Evolutionary conservation across 1,140 invertebrate genomes (phyloP).

Genomic region (Palaemon carinicauda): DNA sequence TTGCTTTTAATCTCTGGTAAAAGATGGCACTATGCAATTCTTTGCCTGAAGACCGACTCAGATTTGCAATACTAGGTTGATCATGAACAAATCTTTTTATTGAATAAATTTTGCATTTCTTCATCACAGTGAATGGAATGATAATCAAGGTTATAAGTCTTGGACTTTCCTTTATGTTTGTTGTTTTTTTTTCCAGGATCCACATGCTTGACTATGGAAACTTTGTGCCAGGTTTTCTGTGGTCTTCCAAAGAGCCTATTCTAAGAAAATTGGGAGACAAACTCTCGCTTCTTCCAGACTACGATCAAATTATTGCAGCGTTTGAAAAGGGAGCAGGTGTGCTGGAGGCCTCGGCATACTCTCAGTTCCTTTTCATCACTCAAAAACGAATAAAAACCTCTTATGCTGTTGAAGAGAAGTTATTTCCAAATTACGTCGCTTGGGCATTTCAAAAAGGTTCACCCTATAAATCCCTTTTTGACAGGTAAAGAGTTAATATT

Average conservation of each 20-base stretch:
- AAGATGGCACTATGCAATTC: too few species aligned
- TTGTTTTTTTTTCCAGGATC: background rate
- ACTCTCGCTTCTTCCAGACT: constrained; percentile 3
- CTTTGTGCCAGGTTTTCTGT: constrained; percentile 25
- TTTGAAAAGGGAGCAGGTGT: constrained; percentile 28
- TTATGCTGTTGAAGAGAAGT: constrained; percentile 38
- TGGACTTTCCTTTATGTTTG: background rate
- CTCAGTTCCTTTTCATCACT: constrained; percentile 34
- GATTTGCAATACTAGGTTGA: too few species aligned
- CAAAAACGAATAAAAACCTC: constrained; percentile 10
- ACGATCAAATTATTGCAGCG: constrained; percentile 10
- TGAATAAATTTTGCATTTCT: too few species aligned
- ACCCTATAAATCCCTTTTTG: constrained; percentile 29
- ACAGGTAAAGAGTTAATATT: constrained; percentile 9
- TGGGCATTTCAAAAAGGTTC: constrained; percentile 36
- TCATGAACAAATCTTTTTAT: too few species aligned
- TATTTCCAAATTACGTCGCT: constrained; percentile 28
- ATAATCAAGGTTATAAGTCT: background rate
- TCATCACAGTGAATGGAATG: too few species aligned
- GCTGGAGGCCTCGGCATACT: constrained; percentile 34
- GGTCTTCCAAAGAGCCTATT: constrained; percentile 21
- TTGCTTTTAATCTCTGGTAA: too few species aligned
- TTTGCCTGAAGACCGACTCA: too few species aligned
- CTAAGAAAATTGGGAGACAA: background rate
- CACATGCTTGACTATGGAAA: constrained; percentile 42